Evolutionary conservation across 2,888 invertebrate genomes (phyloP), one percentile per base, ranked within the genome.

Genomic region (Entomobrya proxima): DNA sequence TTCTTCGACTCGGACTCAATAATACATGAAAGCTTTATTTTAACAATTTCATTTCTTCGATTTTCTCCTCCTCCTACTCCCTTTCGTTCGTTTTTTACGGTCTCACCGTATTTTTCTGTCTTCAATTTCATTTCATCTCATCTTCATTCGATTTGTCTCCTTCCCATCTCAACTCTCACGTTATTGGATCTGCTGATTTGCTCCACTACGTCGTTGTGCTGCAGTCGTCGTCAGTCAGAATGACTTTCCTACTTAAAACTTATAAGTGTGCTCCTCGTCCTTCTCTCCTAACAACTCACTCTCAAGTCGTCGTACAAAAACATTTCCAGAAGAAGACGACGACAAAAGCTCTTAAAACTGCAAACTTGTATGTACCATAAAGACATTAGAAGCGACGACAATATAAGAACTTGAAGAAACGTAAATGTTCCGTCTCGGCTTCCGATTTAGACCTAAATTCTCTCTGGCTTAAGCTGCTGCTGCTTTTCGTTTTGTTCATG

Each of bases 101-200:
- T 80, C 80, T 52, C 85, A 69, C 61, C 77, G 78, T 85, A 69
- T 85, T 85, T 75, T 85, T 79, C 72, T 77, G 86, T 82, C 77
- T 86, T 86, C 86, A 86, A 86, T 86, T 86, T 86, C 86, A 86
- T 86, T 86, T 86, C 77, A 85, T 85, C 80, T 81, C 86, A 82
- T 86, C 86, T 78, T 82, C 86, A 86, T 86, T 86, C 82, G 86
- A 86, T 86, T 86, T 86, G 85, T 82, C 85, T 85, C 85, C 64
- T 64, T 78, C 86, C 67, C 69, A 55, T 77, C 58, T 82, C 69
- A 44, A 69, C 44, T 81, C 81, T 79, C 82, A 50, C 82, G 58
- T 86, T 86, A 86, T 86, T 86, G 86, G 86, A 86, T 86, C 78
- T 81, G 78, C 50, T 86, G 82, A 82, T 86, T 82, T 86, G 67